phyloP scores from a whole-genome alignment of 2,888 invertebrate genomes.

The Malachius bipustulatus region DNA sequence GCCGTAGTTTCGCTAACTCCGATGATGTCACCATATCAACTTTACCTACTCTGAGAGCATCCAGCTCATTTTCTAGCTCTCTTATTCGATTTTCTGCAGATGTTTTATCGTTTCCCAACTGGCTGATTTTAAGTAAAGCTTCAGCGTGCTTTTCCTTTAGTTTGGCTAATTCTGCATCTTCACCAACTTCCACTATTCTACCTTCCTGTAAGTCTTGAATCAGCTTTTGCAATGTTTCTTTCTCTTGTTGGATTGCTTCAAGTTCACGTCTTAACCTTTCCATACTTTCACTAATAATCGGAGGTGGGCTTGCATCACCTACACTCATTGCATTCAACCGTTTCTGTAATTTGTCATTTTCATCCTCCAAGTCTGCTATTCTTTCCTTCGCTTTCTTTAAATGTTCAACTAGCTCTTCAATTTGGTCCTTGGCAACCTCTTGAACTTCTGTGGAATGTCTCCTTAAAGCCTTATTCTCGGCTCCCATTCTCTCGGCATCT shows the following conservation, averaged over 20 bases:
- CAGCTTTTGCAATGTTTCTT: slow-evolving; percentile 8
- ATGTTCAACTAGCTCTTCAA: slow-evolving; percentile 27
- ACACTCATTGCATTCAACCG: slow-evolving; percentile 7
- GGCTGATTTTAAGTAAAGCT: slow-evolving; percentile 14
- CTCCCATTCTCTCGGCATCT: slow-evolving; percentile 16
- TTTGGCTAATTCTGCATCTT: slow-evolving; percentile 9
- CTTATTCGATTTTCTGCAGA: slow-evolving; percentile 11
- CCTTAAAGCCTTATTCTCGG: slow-evolving; percentile 30
- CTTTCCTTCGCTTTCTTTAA: slow-evolving; percentile 23
- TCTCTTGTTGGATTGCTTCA: slow-evolving; percentile 10
- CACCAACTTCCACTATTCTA: slow-evolving; percentile 1
- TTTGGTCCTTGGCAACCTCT: slow-evolving; percentile 30
- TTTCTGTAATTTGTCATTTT: slow-evolving; percentile 14
- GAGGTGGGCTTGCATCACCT: neutral
- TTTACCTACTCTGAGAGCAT: too few relatives aligned
- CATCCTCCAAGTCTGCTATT: slow-evolving; percentile 22
- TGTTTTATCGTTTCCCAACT: slow-evolving; percentile 13
- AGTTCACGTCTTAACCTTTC: slow-evolving; percentile 5
- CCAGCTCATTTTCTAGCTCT: too few relatives aligned
- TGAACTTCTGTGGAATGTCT: slow-evolving; percentile 30
- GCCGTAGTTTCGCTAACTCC: slow-evolving; percentile 6
- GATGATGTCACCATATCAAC: neutral
- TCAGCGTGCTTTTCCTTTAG: slow-evolving; percentile 12
- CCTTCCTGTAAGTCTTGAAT: slow-evolving; percentile 10
- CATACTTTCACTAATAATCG: slow-evolving; percentile 5